phyloP scores from a whole-genome alignment of 2,113 vertebrate species.

The Oreochromis tanganicae region DNA sequence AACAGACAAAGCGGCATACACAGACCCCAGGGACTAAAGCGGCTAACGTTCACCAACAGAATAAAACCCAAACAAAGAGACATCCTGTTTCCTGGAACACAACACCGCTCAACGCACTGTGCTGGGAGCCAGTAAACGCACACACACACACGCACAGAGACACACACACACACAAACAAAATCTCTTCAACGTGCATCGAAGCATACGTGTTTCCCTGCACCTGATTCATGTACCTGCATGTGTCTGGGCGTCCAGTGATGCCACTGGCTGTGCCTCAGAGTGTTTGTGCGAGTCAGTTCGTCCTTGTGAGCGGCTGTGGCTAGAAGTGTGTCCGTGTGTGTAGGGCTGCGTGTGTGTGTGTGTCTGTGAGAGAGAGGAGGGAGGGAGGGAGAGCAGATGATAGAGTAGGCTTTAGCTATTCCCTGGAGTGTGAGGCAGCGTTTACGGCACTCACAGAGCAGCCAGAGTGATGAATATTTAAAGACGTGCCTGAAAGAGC shows the following conservation, averaged over 20 bases:
- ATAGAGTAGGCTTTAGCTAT: conserved; percentile 73
- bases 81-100: conserved; percentile 72
- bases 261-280: conserved; percentile 34
- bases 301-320: conserved; percentile 12
- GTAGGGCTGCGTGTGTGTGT: background rate
- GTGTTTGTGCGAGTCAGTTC: conserved; percentile 29
- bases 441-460: conserved; percentile 74
- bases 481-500: conserved; percentile 73
- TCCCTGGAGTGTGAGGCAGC: conserved; percentile 73
- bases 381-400: conserved; percentile 60
- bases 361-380: background rate
- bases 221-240: conserved; percentile 12
- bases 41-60: conserved; percentile 52
- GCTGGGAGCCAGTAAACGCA: conserved; percentile 37
- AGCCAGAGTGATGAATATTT: conserved; percentile 78
- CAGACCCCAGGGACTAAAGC: conserved; percentile 33
- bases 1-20: conserved; percentile 19
- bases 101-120: conserved; percentile 51
- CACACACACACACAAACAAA: background rate
- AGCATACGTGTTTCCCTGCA: background rate
- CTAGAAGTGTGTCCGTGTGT: background rate
- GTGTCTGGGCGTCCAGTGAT: conserved; percentile 19
- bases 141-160: background rate
- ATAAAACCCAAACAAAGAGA: conserved; percentile 71
- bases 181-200: conserved; percentile 23